phyloP scores from a whole-genome alignment of 2,113 vertebrate genomes.

The Pelecanus crispus region DNA sequence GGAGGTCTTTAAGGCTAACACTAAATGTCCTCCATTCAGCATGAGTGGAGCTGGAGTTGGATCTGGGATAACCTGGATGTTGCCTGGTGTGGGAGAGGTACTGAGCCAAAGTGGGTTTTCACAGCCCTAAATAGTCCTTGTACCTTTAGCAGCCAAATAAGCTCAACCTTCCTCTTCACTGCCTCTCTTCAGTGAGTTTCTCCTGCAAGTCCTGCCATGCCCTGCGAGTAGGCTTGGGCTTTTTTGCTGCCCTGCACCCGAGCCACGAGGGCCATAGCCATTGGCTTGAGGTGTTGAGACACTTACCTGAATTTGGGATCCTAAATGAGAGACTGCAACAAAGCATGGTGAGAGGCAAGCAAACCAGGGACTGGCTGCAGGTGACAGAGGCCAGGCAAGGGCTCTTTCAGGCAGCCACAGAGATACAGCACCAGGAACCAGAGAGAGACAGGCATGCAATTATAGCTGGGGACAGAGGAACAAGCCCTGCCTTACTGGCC shows the following conservation, averaged over 20 bases:
- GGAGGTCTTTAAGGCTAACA: not conserved
- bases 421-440: not conserved
- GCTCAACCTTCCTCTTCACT: fast-evolving
- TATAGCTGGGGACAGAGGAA: not conserved
- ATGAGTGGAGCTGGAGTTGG: not conserved
- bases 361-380: not conserved
- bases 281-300: not conserved
- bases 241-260: not conserved
- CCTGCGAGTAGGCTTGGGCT: not conserved
- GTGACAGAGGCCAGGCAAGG: not conserved
- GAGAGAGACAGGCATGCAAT: not conserved
- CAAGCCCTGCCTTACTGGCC: not conserved
- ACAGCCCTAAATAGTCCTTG: not conserved
- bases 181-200: not conserved
- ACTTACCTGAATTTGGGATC: not conserved
- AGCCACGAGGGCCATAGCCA: not conserved
- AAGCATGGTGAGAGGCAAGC: not conserved
- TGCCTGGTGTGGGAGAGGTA: not conserved
- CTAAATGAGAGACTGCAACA: not conserved
- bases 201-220: not conserved
- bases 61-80: not conserved
- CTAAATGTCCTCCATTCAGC: not conserved
- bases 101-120: not conserved
- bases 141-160: not conserved
- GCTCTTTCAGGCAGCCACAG: not conserved